phyloP scores from a whole-genome alignment of 2,113 vertebrate genomes.

The Lipophrys pholis region DNA sequence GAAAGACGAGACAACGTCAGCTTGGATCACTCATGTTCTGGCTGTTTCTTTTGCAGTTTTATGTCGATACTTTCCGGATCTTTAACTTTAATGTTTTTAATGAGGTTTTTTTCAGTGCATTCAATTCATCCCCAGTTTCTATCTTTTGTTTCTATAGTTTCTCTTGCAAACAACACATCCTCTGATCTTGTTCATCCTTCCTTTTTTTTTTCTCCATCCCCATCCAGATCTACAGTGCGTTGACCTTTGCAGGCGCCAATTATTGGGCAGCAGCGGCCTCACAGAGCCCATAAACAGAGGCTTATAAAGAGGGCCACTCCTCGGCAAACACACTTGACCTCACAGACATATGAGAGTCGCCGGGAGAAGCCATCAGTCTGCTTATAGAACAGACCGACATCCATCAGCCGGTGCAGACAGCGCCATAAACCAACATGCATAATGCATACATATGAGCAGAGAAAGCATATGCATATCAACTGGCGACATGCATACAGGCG shows the following conservation, averaged over 20 bases:
- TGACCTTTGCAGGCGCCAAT: constrained; percentile 73
- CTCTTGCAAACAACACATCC: background rate
- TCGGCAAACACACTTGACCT: constrained; percentile 63
- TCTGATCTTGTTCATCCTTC: background rate
- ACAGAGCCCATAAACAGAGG: constrained; percentile 73
- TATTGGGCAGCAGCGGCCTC: constrained; percentile 68
- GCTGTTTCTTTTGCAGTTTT: background rate
- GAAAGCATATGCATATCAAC: constrained; percentile 45
- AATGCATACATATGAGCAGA: constrained; percentile 62
- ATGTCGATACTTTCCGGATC: background rate
- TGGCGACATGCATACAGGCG: constrained; percentile 2
- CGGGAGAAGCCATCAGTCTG: constrained; percentile 52
- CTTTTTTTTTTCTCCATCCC: constrained; percentile 14
- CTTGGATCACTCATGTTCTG: background rate
- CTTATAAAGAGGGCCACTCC: constrained; percentile 65
- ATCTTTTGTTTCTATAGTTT: background rate
- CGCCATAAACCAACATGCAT: constrained; percentile 61
- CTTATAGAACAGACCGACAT: constrained; percentile 50
- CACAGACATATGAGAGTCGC: constrained; percentile 52
- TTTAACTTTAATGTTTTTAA: no score
- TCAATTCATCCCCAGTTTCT: background rate
- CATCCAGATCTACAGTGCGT: constrained; percentile 22
- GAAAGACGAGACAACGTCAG: constrained; percentile 3
- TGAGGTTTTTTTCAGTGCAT: background rate
- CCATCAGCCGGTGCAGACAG: constrained; percentile 61